Conservation (phyloP, 2,888 invertebrate genomes). For the Heliconius ethilla region DNA sequence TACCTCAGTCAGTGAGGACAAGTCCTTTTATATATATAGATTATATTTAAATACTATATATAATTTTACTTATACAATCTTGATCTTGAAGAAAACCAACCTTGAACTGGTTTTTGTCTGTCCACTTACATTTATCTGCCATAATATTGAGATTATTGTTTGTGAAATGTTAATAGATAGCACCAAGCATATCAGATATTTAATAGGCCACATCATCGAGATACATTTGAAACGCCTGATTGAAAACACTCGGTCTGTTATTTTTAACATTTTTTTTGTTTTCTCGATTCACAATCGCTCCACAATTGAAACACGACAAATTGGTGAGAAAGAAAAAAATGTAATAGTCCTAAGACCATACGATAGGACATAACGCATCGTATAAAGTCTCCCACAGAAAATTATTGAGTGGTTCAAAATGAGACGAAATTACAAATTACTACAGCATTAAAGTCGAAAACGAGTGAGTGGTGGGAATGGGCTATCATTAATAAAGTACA, state of each 20-base stretch:
- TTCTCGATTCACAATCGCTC: too few species aligned
- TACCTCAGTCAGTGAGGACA: too few species aligned
- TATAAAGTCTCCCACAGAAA: conserved; percentile 43
- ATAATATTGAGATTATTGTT: neutral
- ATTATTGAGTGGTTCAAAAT: conserved; percentile 49
- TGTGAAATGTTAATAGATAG: conserved; percentile 6
- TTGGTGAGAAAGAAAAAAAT: neutral
- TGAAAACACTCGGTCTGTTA: too few species aligned
- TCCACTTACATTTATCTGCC: conserved; percentile 2
- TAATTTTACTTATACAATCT: neutral
- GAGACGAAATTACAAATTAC: conserved; percentile 51
- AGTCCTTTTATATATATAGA: too few species aligned
- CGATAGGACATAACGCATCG: conserved; percentile 27
- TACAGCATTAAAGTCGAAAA: conserved; percentile 49
- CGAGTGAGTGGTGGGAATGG: conserved; percentile 45
- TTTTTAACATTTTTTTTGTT: too few species aligned
- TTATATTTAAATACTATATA: too few species aligned
- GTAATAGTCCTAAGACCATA: neutral
- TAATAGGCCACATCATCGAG: neutral
- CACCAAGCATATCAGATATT: neutral
- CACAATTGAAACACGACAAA: too few species aligned
- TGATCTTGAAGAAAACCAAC: neutral
- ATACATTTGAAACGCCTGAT: neutral
- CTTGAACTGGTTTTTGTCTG: neutral
- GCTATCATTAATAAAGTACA: conserved; percentile 47